Evolutionary conservation across 2,888 invertebrate species (phyloP), one percentile per base, ranked within the genome.

Genomic region (Drosophila austrosaltans): DNA sequence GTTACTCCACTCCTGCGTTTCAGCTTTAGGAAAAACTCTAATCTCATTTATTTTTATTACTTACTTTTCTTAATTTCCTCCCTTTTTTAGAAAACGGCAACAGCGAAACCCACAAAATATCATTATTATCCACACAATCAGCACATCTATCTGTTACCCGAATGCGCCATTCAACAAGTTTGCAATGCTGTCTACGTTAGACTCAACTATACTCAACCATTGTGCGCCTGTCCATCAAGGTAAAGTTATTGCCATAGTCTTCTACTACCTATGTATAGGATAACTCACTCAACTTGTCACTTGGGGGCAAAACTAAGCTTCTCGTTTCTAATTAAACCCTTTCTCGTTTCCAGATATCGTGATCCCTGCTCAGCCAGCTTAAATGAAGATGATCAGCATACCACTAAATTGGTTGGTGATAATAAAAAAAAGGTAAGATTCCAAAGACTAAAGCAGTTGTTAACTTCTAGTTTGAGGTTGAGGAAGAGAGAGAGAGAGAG

Each of bases 111-210:
- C 30, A 97, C 97, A 76, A 97, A 97, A 93, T 97, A 98, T 93
- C 97, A 98, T 93, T 97, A 97, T 93, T 97, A 97, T 93, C 97
- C 97, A 36, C 97, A 97, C 93, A 97, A 97, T 93, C 97, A 97
- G 93, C 97, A 97, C 93, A 96, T 97, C 90, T 97, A 97, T 93
- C 93, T 97, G 89, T 94, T 98, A 85, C 98, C 98, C 75, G 98
- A 98, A 93, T 98, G 98, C 93, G 98, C 98, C 79, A 97, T 98
- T 87, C 98, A 98, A 93, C 98, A 98, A 94, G 96, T 95, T 80
- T 98, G 98, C 93, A 98, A 97, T 92, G 98, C 98, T 1, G 97
- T 98, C 74, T 98, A 98, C 93, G 96, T 97, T 68, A 94, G 98
- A 70, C 93, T 98, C 78, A 98, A 98, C 93, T 97, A 97, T 93